Evolutionary conservation across 64 coral and sea anemone genomes (phyloP).

Genomic region (Trachythela sp.): DNA sequence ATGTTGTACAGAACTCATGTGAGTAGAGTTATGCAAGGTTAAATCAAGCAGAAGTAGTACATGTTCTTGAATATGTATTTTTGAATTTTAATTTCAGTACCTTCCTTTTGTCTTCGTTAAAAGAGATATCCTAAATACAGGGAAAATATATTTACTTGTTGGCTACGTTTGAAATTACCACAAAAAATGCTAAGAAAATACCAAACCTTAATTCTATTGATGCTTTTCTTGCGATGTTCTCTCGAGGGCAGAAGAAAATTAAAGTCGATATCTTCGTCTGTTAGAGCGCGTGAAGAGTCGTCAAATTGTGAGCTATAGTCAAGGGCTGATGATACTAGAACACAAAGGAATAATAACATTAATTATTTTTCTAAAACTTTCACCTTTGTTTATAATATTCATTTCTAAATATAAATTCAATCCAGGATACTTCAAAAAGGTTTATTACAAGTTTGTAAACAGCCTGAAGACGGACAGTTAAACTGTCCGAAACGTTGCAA

Average conservation of each 20-base stretch:
- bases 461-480: too few relatives aligned
- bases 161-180: background rate
- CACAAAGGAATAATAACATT: background rate
- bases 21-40: too few relatives aligned
- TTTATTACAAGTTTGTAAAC: too few relatives aligned
- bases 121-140: background rate
- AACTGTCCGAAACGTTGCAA: too few relatives aligned
- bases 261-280: conserved; percentile 91
- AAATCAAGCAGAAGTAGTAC: too few relatives aligned
- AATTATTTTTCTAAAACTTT: too few relatives aligned
- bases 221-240: conserved; percentile 71
- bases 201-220: conserved; percentile 51
- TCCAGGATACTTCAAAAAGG: too few relatives aligned
- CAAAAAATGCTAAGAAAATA: conserved; percentile 4
- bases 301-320: conserved; percentile 79
- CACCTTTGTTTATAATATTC: too few relatives aligned
- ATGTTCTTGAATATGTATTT: background rate
- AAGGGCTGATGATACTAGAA: background rate
- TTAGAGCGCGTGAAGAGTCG: conserved; percentile 78
- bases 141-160: background rate
- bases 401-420: too few relatives aligned
- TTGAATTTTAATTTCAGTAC: background rate
- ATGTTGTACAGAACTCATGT: background rate
- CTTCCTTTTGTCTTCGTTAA: background rate
- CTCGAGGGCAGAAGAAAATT: conserved; percentile 74